Evolutionary conservation across 37 sponge, comb jelly and placozoan genomes (phyloP).

Genomic region (Axinella damicornis): DNA sequence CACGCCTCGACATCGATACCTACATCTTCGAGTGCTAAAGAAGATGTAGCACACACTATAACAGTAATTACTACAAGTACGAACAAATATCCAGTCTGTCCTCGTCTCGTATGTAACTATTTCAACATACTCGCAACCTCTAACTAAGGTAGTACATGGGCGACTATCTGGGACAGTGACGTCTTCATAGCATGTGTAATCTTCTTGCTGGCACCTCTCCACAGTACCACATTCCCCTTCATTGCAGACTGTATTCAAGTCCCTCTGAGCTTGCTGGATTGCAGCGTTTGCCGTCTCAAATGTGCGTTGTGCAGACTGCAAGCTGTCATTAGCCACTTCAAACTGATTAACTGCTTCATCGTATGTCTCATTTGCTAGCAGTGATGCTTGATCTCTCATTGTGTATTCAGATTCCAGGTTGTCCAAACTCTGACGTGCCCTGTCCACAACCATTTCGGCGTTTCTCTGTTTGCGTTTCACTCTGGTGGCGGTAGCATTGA

Average conservation of each 20-base stretch:
- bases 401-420: background rate
- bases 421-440: background rate
- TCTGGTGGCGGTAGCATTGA: background rate
- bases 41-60: background rate
- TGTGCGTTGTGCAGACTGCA: background rate
- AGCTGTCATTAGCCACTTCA: background rate
- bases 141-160: background rate
- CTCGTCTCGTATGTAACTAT: background rate
- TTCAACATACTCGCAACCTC: background rate
- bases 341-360: background rate
- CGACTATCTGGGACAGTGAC: background rate
- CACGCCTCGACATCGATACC: background rate
- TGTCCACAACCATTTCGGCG: background rate
- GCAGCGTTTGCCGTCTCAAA: constrained; percentile 5
- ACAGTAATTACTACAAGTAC: background rate
- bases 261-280: background rate
- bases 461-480: background rate
- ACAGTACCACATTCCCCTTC: constrained; percentile 2
- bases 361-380: background rate
- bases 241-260: background rate
- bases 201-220: background rate
- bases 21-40: background rate
- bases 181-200: background rate
- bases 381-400: background rate
- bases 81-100: background rate